A percentile compares a stretch with the other conserved stretches of the same genome.
These are phyloP conservation scores for Acanthosepion esculentum DNA, from an alignment of 2,888 invertebrate species.

Conservation along the genomic window DNA sequence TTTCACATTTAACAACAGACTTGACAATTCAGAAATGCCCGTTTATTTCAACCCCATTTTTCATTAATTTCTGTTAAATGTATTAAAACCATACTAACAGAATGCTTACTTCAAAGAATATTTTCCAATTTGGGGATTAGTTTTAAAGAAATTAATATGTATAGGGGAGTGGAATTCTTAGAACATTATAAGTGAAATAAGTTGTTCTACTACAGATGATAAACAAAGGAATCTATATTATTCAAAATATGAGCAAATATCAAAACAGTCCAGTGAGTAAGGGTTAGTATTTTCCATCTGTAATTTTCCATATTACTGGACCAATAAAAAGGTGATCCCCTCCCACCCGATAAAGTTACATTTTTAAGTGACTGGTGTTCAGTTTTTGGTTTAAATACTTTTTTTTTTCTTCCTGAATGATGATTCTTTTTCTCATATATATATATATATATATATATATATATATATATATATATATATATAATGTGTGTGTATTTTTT, in stretches of 20 bases:
- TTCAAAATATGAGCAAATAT: conserved; percentile 6
- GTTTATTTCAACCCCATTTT: neutral
- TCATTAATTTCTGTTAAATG: conserved; percentile 5
- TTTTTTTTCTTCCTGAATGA: neutral
- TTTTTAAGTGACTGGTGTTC: conserved; percentile 14
- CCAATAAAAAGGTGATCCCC: neutral
- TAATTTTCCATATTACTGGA: neutral
- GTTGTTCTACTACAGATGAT: neutral
- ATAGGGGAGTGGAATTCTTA: neutral
- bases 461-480: neutral
- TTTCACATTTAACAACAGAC: neutral
- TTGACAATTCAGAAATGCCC: neutral
- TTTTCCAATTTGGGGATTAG: neutral
- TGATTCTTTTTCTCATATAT: neutral
- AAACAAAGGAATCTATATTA: neutral
- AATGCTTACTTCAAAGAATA: neutral
- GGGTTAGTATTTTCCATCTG: neutral
- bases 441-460: neutral
- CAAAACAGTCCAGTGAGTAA: neutral
- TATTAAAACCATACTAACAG: neutral
- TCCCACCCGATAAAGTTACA: too few species aligned
- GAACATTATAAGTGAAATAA: neutral
- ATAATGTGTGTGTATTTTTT: neutral
- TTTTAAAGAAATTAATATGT: neutral
- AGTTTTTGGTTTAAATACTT: conserved; percentile 15